phyloP scores from a whole-genome alignment of 1,140 invertebrate genomes.

The Ostrea edulis region DNA sequence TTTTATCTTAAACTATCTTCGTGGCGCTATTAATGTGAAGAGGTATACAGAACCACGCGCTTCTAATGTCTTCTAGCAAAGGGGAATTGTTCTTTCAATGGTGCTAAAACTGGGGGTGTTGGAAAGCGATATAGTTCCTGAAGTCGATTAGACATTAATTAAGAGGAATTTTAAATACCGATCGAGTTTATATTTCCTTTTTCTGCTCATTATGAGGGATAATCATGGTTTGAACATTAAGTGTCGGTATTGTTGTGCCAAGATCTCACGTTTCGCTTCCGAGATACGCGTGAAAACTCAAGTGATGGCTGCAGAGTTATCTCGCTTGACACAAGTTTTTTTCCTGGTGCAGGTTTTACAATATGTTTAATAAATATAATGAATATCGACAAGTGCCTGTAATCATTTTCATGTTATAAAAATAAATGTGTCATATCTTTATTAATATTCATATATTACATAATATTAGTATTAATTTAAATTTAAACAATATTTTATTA shows the following conservation, averaged over 20 bases:
- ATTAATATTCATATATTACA: too few relatives aligned
- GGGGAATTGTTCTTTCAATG: not conserved
- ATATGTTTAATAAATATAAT: too few relatives aligned
- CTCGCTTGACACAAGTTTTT: not conserved
- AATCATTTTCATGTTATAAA: too few relatives aligned
- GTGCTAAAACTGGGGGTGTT: not conserved
- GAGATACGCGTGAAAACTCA: not conserved
- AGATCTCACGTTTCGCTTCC: not conserved
- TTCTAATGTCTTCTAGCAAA: slow-evolving; percentile 10
- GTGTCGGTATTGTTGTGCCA: not conserved
- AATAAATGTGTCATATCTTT: too few relatives aligned
- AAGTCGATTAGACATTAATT: slow-evolving; percentile 11
- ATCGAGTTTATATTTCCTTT: slow-evolving; percentile 30
- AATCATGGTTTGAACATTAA: not conserved
- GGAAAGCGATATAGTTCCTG: not conserved
- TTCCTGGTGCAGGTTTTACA: too few relatives aligned
- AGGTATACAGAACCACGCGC: slow-evolving; percentile 5
- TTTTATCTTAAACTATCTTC: slow-evolving; percentile 20
- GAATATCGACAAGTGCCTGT: too few relatives aligned
- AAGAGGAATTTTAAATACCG: slow-evolving; percentile 5
- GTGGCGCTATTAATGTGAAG: slow-evolving; percentile 5
- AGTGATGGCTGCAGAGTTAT: not conserved
- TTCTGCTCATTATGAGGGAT: slow-evolving; percentile 25
- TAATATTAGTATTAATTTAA: too few relatives aligned
- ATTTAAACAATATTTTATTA: too few relatives aligned